Base-by-base conservation (phyloP, 2,888 invertebrate genomes). In the Noctuana brunneofusca region DNA sequence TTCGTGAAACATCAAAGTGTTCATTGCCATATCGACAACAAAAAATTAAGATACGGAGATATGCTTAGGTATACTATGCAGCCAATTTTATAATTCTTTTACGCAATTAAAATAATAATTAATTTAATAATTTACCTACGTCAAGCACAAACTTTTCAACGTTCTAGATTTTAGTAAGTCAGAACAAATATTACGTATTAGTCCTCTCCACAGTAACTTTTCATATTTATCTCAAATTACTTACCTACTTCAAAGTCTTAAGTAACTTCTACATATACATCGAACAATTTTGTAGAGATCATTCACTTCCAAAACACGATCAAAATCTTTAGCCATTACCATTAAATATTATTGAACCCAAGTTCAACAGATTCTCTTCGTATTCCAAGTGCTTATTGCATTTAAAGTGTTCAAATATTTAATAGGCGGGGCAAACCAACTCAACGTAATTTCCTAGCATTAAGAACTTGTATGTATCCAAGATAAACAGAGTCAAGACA, bases 351-450 rank as follows among this genome's bases (percentile, higher is more conserved):
- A 43, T 9, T 18, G 43, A 48, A 22, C 11, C 20, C 9, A 54
- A 20, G 14, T 35, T 59, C 38, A 22, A 38, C 49, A 11, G 22
- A 32, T 54, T 32, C 50, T 58, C n/a, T 35, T 52, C 35, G 20
- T 43, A n/a, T 43, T 59, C 48, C 11, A 52, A 59, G 43, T 59
- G 30, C 41, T 59, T 52, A 59, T 59, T 59, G 41, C 30, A 27
- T 59, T 52, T 59, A 53, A 59, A 27, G 14, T 27, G 43, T 53
- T 53, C 53, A 53, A 43, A 53, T 43, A 20, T 20, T 43, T 43
- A 52, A 43, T 48, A 32, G 16, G 22, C 22, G 22, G 2, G 48
- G 48, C 48, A 6, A 48, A 48, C 22, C 48, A 12, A 48, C 48
- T 48, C 4, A n/a, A 48, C 22, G n/a, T 46, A 48, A 22, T 59